Base-by-base conservation (phyloP, 2,888 invertebrate genomes). In the Tupiocoris notatus region DNA sequence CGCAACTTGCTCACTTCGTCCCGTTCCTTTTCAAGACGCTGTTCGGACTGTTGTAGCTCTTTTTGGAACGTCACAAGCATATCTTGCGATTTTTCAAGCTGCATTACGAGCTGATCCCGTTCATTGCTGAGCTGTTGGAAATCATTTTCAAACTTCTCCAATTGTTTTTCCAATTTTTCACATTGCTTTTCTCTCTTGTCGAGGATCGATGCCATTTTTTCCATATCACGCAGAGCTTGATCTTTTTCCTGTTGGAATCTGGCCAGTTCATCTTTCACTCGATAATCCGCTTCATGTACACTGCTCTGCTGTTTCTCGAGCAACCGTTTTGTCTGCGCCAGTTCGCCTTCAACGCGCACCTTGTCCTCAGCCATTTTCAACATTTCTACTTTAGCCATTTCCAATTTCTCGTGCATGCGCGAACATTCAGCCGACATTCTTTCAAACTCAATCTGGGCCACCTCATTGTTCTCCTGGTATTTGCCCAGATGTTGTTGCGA, bases 61-160 rank as follows among this genome's bases (percentile, higher is more conserved):
- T 94, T 91, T 84, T 95, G 95, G 92, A 95, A 95, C 84, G 94
- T 94, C 84, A 95, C 91, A 77, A 96, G 86, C 90, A 95, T 94
- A 81, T 95, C 94, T 84, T 95, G 95, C 59, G 94, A 94, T 85
- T 96, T 95, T 84, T 95, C 95, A 83, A 96, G 84, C 83, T 95
- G 95, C 79, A 92, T 89, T 0, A 95, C 94, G 79, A 96, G 84
- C 84, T 95, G 95, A 83, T 95, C 95, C 66, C 93, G 82, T 83
- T 95, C 95, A 79, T 92, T 89, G 18, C 92, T 92, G 81, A 95
- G 84, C 84, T 95, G 94, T 82, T 94, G 94, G 75, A 93, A 89
- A 80, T 95, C 95, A 0, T 89, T 89, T 83, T 95, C 95, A 81
- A 94, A 86, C 84, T 94, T 94, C 70, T 91, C 90, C 80, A 93